Evolutionary conservation across 30 jellyfish, hydroid and myxozoan species (phyloP), one percentile per base, ranked within the genome.

Genomic region (Euphysa ruthae): DNA sequence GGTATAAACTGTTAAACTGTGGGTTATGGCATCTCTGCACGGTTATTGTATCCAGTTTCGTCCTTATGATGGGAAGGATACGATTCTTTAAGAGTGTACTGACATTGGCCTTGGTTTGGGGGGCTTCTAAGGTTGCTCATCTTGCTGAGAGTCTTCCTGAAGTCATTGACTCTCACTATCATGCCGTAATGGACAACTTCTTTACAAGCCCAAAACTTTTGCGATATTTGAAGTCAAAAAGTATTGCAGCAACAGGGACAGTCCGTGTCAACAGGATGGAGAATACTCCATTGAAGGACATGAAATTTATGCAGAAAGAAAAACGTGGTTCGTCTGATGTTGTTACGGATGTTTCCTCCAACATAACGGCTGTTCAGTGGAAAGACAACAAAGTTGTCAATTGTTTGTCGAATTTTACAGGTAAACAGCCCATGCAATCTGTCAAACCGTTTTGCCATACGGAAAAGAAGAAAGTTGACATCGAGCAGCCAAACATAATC

Each of bases 181-280:
- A 38, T 38, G 52, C n/a, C 12, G 52, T 38, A 38, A 38, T 38
- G 52, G 52, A 38, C n/a, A 38, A 38, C 52, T n/a, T 38, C n/a
- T 38, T 38, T 38, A 38, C 52, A 18, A 60, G 0, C 0, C 63
- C 63, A n/a, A 27, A n/a, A 18, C 32, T 60, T 13, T 32, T 60
- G 12, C 0, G 73, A 29, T 27, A 60, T 60, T 13, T 60, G 12
- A 60, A 27, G 18, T 60, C 61, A 13, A 20, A 60, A 13, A 32
- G 63, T 13, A 60, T 60, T 13, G 73, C 73, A n/a, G 73, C 73
- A 29, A 60, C 73, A n/a, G n/a, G n/a, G n/a, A n/a, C n/a, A n/a
- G n/a, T n/a, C n/a, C n/a, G n/a, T n/a, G n/a, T n/a, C n/a, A n/a
- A n/a, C n/a, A n/a, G n/a, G n/a, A n/a, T n/a, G n/a, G n/a, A n/a